These are phyloP conservation scores for Ancistrus triradiatus DNA, from an alignment of 2,113 vertebrate species.

Conservation along the genomic window DNA sequence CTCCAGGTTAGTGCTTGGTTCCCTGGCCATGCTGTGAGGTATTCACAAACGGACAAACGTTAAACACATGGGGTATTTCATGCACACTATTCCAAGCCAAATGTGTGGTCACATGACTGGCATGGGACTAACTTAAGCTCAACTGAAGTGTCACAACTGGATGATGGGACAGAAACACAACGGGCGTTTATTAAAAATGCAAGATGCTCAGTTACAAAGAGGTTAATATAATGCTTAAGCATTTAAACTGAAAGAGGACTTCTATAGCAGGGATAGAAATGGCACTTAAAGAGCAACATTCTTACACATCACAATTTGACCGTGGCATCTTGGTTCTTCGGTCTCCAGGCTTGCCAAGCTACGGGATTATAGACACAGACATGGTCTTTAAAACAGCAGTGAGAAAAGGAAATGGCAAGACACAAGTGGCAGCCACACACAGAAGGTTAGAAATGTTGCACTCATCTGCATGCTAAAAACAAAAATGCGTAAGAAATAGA, in stretches of 20 bases:
- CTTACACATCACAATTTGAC: constrained; percentile 77
- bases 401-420: no score
- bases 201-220: no score
- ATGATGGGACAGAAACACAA: constrained; percentile 41
- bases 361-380: constrained; percentile 67
- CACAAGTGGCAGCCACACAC: no score
- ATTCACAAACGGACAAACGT: constrained; percentile 44
- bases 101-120: constrained; percentile 64
- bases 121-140: constrained; percentile 55
- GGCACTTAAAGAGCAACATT: constrained; percentile 57
- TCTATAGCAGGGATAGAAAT: not conserved
- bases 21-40: constrained; percentile 70
- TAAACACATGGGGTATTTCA: constrained; percentile 39
- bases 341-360: constrained; percentile 59
- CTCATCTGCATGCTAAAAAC: no score
- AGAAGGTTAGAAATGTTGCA: no score
- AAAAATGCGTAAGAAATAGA: no score
- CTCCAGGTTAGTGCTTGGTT: constrained; percentile 73
- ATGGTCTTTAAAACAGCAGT: no score
- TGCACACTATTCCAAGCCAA: constrained; percentile 58
- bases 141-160: constrained; percentile 33
- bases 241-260: not conserved
- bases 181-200: no score
- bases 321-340: constrained; percentile 69
- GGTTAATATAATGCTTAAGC: no score